Base-by-base conservation (phyloP, 92 coral and sea anemone species). In the Parazoanthus atlanticus region DNA sequence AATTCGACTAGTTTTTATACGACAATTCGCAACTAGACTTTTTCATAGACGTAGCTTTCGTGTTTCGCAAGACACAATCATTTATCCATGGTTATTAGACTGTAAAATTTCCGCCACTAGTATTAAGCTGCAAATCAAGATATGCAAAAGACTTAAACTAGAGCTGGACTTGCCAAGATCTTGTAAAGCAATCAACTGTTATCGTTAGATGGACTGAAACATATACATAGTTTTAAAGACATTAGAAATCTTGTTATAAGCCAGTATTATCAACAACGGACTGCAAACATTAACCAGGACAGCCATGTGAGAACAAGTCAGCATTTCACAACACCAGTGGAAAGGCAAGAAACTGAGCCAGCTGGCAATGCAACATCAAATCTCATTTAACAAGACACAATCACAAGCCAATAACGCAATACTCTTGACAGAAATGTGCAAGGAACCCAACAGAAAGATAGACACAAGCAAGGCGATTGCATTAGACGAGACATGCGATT, bases 21-120 rank as follows among this genome's bases (percentile, higher is more conserved):
- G 5, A 67, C 56, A 46, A n/a, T 83, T 66, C 64, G 13, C 21
- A 33, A 64, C 46, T 83, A 28, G 46, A 40, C 76, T 82, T 58
- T 81, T 46, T 11, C 23, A 82, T 23, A 21, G 86, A 36, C 75
- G 31, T 69, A 36, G 70, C 78, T 70, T 84, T 84, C 43, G 58
- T 12, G 41, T 78, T 78, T 21, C 58, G 81, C 31, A 46, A 46
- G 30, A 34, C 40, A 30, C 6, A 13, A 52, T 13, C 33, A 28
- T 28, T 26, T 26, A 25, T 34, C 30, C 47, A 11, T 23, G 79
- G 43, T 17, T 17, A 19, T 74, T 21, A 16, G 78, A 74, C 78
- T 74, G 76, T 28, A 72, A 74, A 32, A 19, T 73, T 31, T 73
- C 43, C 23, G 79, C 79, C n/a, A 75, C 46, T 41, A 36, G 43